Evolutionary conservation across 2,888 invertebrate species (phyloP), one percentile per base, ranked within the genome.

Genomic region (Leptinotarsa peninsularis): DNA sequence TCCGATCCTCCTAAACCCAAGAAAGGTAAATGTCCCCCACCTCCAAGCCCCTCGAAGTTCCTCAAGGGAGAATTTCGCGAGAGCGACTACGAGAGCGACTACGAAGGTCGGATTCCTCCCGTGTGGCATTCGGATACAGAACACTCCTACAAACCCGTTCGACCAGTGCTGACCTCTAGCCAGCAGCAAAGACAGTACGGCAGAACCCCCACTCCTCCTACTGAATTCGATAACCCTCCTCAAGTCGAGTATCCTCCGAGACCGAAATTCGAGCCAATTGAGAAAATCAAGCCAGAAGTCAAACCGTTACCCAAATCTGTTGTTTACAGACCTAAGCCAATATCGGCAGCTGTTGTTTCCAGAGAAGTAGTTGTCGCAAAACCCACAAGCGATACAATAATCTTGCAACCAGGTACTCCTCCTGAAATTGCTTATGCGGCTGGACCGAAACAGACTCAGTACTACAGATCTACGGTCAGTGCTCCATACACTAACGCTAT

Each of bases 51-150:
- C 73, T 92, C 92, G 33, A 93, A 91, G 87, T 94, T 93, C 85
- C 87, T 91, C 23, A 92, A 91, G 86, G 90, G 91, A 80, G 92
- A 93, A 87, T 92, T 92, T 86, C 89, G 90, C 71, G 92, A 92
- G 85, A 93, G 93, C 83, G 94, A 94, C 84, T 93, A 93, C 84
- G 93, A 93, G 87, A 94, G 93, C 83, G 93, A 94, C 84, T 91
- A 93, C 78, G 93, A 93, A 76, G 90, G 91, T 73, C 90, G 91
- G 80, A 92, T 93, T 83, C 90, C 91, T 73, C 90, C 92, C 2
- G 88, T 91, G 14, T 93, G 93, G 91, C 89, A 90, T 58, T 90
- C 92, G 43, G 90, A 91, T 78, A 87, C 89, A 3, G 91, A 91
- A 70, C 89, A 89, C 66, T 87, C 89, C 50, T 93, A 91, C 83